Evolutionary conservation across 1,140 invertebrate species (phyloP).

Genomic region (Anoplophora glabripennis): DNA sequence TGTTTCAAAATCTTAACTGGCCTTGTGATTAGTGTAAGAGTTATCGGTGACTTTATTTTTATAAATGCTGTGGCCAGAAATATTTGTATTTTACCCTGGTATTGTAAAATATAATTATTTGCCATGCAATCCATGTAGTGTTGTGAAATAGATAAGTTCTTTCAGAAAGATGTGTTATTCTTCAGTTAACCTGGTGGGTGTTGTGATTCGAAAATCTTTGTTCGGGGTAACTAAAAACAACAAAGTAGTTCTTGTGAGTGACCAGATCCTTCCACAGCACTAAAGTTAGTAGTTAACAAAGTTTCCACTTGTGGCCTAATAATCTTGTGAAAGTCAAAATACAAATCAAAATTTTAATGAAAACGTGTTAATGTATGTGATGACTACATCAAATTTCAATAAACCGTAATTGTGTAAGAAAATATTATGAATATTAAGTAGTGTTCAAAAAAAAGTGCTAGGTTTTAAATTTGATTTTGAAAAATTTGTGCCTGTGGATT

Average conservation of each 20-base stretch:
- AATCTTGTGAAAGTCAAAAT: not conserved
- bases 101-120: slow-evolving; percentile 10
- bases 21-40: slow-evolving; percentile 23
- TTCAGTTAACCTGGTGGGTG: slow-evolving; percentile 14
- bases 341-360: not conserved
- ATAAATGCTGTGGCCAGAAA: slow-evolving; percentile 16
- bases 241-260: not conserved
- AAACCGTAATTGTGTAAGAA: too few species aligned
- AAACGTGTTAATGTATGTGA: not conserved
- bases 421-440: too few species aligned
- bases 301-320: not conserved
- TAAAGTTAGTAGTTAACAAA: slow-evolving; percentile 6
- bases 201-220: not conserved
- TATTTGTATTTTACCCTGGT: slow-evolving; percentile 16
- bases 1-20: slow-evolving; percentile 5
- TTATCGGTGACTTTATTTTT: slow-evolving; percentile 15
- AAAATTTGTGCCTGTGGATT: too few species aligned
- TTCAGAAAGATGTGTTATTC: slow-evolving; percentile 20
- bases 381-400: not conserved
- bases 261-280: too few species aligned
- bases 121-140: slow-evolving; percentile 17
- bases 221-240: slow-evolving; percentile 9
- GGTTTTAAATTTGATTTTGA: not conserved
- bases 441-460: too few species aligned
- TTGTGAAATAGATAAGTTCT: slow-evolving; percentile 30